Conservation (phyloP, 2,113 vertebrate species). For the Plestiodon gilberti region DNA sequence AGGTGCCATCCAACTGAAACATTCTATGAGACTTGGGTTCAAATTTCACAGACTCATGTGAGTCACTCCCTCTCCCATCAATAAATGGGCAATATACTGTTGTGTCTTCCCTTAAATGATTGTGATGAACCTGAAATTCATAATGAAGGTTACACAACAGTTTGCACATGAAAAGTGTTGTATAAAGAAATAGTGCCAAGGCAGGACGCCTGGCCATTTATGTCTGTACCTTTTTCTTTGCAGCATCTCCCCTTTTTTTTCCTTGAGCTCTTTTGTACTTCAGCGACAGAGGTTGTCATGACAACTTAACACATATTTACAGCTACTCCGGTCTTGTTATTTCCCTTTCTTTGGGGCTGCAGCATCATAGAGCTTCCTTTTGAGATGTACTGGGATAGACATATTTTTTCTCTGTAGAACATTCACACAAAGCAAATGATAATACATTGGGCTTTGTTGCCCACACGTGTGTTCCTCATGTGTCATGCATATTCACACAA, state of each 20-base stretch:
- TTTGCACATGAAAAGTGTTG: not conserved
- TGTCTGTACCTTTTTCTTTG: slow-evolving; percentile 19
- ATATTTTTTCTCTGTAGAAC: not conserved
- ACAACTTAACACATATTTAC: slow-evolving; percentile 52
- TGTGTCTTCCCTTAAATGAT: no score
- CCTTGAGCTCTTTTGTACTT: slow-evolving; percentile 12
- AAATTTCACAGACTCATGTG: no score
- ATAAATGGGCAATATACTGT: no score
- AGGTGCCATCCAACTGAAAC: no score
- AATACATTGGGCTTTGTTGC: not conserved
- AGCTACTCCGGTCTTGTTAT: slow-evolving; percentile 19
- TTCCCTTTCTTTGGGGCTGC: slow-evolving; percentile 42
- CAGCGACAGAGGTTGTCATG: slow-evolving; percentile 64
- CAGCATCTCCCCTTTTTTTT: not conserved
- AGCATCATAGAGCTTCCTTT: slow-evolving; percentile 28
- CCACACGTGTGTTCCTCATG: no score
- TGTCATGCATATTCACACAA: no score
- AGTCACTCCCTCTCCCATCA: no score
- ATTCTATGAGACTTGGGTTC: no score
- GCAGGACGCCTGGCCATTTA: not conserved
- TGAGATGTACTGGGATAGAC: not conserved
- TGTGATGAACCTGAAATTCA: no score
- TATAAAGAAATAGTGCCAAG: not conserved
- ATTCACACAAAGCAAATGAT: not conserved
- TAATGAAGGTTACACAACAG: no score